phyloP scores from a whole-genome alignment of 2,888 invertebrate species.

The Apantesis nais region DNA sequence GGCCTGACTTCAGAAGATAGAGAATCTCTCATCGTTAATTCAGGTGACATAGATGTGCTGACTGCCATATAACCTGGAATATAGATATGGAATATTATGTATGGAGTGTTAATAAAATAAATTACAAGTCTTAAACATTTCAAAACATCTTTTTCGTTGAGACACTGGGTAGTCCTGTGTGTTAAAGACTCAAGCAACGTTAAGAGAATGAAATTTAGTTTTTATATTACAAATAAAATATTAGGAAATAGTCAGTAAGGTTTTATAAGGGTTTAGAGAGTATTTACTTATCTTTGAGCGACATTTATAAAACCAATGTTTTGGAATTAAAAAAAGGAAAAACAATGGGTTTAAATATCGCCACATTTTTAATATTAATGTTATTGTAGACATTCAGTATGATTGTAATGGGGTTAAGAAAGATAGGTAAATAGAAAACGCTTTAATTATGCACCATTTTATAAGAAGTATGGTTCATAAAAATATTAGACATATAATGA shows the following conservation, averaged over 20 bases:
- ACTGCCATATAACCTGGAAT: conserved; percentile 68
- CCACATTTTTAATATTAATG: too few relatives aligned
- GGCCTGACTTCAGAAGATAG: conserved; percentile 53
- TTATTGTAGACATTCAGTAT: too few relatives aligned
- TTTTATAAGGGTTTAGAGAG: neutral
- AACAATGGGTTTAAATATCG: too few relatives aligned
- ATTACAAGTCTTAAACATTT: too few relatives aligned
- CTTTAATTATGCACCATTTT: too few relatives aligned
- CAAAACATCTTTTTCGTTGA: too few relatives aligned
- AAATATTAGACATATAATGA: too few relatives aligned
- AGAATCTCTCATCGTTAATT: conserved; percentile 60
- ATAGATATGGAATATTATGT: neutral
- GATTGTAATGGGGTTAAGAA: too few relatives aligned
- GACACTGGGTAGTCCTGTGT: too few relatives aligned
- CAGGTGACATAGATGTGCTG: conserved; percentile 59
- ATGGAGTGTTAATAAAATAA: neutral
- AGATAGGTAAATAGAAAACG: too few relatives aligned
- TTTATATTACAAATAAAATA: neutral
- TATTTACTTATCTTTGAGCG: neutral
- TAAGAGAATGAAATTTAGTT: neutral
- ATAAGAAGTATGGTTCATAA: too few relatives aligned
- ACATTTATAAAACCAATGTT: neutral
- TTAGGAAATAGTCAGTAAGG: neutral
- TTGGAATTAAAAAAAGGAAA: neutral
- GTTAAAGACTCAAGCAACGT: too few relatives aligned